Conservation (phyloP, 2,797 vertebrate species). For the Hippopotamyrus pictus region DNA sequence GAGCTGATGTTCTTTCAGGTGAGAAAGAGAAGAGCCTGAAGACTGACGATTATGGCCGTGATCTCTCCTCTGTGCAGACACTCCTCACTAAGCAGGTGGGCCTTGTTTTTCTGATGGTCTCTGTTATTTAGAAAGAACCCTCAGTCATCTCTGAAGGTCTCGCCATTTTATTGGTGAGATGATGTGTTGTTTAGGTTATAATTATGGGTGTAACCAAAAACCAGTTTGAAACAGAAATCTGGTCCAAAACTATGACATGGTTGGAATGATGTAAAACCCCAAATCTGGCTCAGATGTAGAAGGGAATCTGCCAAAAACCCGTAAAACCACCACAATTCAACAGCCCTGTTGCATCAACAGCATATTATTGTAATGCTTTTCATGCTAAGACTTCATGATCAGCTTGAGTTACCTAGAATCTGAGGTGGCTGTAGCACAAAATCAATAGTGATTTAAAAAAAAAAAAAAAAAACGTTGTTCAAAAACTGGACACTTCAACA, state of each 20-base stretch:
- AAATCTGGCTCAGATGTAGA: neutral
- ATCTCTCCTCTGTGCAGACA: constrained; percentile 94
- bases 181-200: neutral
- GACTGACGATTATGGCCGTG: constrained; percentile 91
- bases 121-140: neutral
- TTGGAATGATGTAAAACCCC: neutral
- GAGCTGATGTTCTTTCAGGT: constrained; percentile 54
- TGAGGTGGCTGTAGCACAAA: neutral
- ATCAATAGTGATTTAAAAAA: neutral
- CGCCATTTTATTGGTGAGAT: neutral
- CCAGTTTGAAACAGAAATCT: neutral
- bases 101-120: neutral
- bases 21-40: constrained; percentile 98
- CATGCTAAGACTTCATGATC: neutral
- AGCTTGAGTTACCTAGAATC: neutral
- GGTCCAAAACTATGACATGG: neutral
- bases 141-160: neutral
- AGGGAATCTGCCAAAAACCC: neutral
- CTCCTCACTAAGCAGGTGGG: constrained; percentile 93
- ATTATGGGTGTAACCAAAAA: neutral
- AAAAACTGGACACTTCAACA: neutral
- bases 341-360: neutral
- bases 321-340: neutral
- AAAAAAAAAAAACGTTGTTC: neutral
- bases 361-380: neutral